Evolutionary conservation across 2,113 vertebrate genomes (phyloP).

Genomic region (Danionella cerebrum): DNA sequence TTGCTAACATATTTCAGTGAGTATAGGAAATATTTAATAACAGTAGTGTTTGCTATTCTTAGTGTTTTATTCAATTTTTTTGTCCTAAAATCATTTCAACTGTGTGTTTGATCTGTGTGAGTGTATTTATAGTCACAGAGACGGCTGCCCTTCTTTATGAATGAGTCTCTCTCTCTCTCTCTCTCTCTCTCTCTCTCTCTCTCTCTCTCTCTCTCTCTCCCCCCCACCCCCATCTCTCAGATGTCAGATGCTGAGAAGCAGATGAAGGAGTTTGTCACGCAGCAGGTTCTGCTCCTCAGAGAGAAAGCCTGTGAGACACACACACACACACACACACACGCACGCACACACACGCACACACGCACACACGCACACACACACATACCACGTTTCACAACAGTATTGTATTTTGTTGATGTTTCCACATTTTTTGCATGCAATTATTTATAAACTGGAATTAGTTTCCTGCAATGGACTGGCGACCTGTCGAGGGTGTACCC

Average conservation of each 20-base stretch:
- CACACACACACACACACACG: conserved; percentile 17
- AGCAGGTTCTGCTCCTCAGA: conserved; percentile 78
- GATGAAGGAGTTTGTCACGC: conserved; percentile 84
- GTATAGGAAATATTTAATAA: no score
- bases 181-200: not conserved
- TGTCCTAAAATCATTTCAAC: no score
- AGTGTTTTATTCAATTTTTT: no score
- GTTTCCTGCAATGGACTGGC: no score
- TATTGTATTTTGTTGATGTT: no score
- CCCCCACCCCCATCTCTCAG: not conserved
- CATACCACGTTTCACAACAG: not conserved
- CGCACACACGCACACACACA: conserved; percentile 6
- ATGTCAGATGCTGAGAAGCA: conserved; percentile 58
- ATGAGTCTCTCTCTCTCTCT: not conserved
- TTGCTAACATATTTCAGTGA: no score
- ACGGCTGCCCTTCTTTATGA: not conserved
- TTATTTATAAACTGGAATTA: no score
- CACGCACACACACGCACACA: conserved; percentile 13
- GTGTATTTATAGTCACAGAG: not conserved
- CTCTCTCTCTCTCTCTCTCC: not conserved
- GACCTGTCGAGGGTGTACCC: no score
- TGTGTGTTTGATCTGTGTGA: not conserved
- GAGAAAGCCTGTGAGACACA: conserved; percentile 82
- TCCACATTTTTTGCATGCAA: no score
- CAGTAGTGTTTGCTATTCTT: no score